Base-by-base conservation (phyloP, 2,888 invertebrate species). In the Heliconius aoede region DNA sequence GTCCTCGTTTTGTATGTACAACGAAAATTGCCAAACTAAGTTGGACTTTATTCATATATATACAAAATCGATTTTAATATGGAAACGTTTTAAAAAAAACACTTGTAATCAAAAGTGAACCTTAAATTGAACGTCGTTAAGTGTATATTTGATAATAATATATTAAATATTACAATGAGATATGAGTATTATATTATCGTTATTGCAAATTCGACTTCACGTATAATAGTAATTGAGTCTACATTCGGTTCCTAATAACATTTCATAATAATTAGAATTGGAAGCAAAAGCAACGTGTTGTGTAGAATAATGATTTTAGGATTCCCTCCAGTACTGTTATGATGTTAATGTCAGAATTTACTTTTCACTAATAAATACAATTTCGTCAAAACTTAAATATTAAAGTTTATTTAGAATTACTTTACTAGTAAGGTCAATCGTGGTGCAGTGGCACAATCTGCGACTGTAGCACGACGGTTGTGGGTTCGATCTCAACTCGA, bases 261-360 rank as follows among this genome's bases (percentile, higher is more conserved):
- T 64, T 71, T 77, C 18, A 64, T 64, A 64, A 64, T 64, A 30
- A 72, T 78, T 51, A 76, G 76, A 74, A 79, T 78, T 79, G 76
- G 76, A 78, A 76, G 68, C 60, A 60, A 76, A 76, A 74, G 68
- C 76, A 72, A 72, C 74, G 68, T 76, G 74, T 69, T 78, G 68
- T 74, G 55, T 75, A 32, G 79, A 76, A 79, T 73, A 78, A 78
- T 79, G 62, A 73, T 78, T 76, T 76, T 69, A 79, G 76, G 74
- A 72, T 74, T 65, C 72, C 24, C 67, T 76, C 76, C 76, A 62
- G 67, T 78, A 55, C 65, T 71, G 71, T 76, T 78, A 58, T 15
- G 28, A 55, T 62, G 21, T 24, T 24, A 60, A 68, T 74, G 15
- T 68, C 67, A 30, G 36, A 46, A 30, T 36, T 15, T 61, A 40